Conservation (phyloP, 2,113 vertebrate species). For the Lichenostomus cassidix region DNA sequence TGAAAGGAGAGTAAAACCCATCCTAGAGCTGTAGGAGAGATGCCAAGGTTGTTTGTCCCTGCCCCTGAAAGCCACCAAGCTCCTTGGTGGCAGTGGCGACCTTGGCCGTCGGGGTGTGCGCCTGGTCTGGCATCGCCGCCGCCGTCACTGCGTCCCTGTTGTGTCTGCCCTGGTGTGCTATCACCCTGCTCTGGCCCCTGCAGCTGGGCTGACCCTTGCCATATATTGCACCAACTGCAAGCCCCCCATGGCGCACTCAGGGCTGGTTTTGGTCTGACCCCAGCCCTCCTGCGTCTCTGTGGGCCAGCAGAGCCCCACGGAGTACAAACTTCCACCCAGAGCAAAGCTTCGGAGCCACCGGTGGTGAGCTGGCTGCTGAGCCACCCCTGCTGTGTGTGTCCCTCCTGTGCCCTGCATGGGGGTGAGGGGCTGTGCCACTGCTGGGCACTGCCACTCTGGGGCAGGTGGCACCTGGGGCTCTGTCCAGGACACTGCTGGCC, state of each 20-base stretch:
- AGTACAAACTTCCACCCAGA: accelerated
- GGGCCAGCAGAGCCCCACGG: background rate
- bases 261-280: background rate
- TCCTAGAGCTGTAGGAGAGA: background rate
- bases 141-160: conserved; percentile 31
- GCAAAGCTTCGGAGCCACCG: background rate
- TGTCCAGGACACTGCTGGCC: accelerated
- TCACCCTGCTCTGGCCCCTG: conserved; percentile 9
- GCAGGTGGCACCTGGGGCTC: background rate
- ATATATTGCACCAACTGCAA: background rate
- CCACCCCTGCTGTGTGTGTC: background rate
- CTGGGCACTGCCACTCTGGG: accelerated
- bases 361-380: accelerated
- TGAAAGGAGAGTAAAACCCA: background rate
- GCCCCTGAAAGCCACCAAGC: background rate
- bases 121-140: background rate
- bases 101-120: conserved; percentile 28
- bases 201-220: background rate
- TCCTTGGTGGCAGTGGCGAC: background rate
- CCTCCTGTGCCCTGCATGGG: accelerated
- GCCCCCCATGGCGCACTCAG: accelerated
- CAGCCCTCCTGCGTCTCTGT: accelerated
- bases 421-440: accelerated
- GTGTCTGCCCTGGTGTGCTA: conserved; percentile 14
- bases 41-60: background rate